Evolutionary conservation across 2,888 invertebrate species (phyloP).

Genomic region (Drosophila suboccidentalis): DNA sequence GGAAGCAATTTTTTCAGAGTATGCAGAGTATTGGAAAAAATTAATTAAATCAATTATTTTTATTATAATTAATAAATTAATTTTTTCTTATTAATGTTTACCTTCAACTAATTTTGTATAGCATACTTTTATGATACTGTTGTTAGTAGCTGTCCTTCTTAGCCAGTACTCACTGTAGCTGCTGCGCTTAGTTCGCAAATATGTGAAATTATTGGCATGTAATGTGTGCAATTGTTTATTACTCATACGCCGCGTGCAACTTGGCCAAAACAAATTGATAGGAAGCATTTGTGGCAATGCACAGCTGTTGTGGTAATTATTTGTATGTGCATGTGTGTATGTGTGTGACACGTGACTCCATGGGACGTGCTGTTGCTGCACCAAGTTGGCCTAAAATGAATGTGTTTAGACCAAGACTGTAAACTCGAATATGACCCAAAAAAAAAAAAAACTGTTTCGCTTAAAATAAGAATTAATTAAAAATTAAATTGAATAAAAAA

Average conservation of each 20-base stretch:
- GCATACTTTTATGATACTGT: not conserved
- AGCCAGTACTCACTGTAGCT: slow-evolving; percentile 13
- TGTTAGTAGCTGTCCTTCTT: not conserved
- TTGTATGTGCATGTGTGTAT: not conserved
- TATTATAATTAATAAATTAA: not conserved
- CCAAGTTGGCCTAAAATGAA: not conserved
- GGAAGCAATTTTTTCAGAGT: not conserved
- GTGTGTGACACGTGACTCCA: slow-evolving; percentile 19
- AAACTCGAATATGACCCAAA: too few relatives aligned
- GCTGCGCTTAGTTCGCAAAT: slow-evolving; percentile 1
- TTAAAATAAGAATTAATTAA: too few relatives aligned
- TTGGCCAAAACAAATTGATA: slow-evolving; percentile 38
- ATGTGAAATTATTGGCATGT: slow-evolving; percentile 32
- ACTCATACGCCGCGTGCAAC: slow-evolving; percentile 52
- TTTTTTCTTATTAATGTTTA: not conserved
- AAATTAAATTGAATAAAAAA: too few relatives aligned
- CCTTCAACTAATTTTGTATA: not conserved
- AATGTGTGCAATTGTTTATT: slow-evolving; percentile 63
- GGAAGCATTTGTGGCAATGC: slow-evolving; percentile 36
- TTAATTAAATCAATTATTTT: not conserved
- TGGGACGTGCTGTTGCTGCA: slow-evolving; percentile 3
- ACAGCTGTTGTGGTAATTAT: slow-evolving; percentile 25
- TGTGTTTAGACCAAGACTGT: not conserved
- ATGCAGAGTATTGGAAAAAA: not conserved
- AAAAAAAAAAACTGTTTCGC: too few relatives aligned